Evolutionary conservation across 2,113 vertebrate species (phyloP).

Genomic region (Scalopus aquaticus): DNA sequence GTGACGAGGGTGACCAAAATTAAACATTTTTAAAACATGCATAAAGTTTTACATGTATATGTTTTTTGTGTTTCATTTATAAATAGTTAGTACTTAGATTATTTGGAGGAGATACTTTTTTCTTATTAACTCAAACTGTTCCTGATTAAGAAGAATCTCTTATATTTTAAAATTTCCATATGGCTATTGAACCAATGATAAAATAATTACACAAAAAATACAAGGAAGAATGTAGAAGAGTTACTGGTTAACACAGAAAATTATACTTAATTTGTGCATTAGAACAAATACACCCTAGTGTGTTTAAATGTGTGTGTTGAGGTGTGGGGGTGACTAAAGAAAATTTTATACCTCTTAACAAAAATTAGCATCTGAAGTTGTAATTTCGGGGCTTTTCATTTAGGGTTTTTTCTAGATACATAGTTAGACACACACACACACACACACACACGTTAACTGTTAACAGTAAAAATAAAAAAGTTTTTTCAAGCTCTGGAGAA

Average conservation of each 20-base stretch:
- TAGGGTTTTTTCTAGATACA: background rate
- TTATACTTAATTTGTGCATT: background rate
- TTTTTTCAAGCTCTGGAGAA: background rate
- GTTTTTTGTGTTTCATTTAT: background rate
- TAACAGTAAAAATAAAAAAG: background rate
- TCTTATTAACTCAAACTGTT: background rate
- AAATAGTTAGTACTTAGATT: background rate
- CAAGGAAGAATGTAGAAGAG: background rate
- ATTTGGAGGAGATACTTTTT: background rate
- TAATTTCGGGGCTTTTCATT: background rate
- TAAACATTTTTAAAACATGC: background rate
- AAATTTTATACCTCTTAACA: background rate
- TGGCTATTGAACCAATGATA: background rate
- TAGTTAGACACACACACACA: background rate
- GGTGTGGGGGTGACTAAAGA: background rate
- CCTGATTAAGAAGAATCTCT: background rate
- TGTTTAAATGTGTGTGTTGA: background rate
- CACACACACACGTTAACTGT: background rate
- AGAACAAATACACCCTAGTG: background rate
- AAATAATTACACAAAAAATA: constrained; percentile 14
- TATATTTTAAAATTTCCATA: background rate
- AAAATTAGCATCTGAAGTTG: background rate
- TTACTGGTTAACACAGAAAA: constrained; percentile 5
- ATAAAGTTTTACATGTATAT: background rate
- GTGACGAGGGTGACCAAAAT: too few species aligned